phyloP scores from a whole-genome alignment of 2,113 vertebrate genomes.

The Pithys albifrons region DNA sequence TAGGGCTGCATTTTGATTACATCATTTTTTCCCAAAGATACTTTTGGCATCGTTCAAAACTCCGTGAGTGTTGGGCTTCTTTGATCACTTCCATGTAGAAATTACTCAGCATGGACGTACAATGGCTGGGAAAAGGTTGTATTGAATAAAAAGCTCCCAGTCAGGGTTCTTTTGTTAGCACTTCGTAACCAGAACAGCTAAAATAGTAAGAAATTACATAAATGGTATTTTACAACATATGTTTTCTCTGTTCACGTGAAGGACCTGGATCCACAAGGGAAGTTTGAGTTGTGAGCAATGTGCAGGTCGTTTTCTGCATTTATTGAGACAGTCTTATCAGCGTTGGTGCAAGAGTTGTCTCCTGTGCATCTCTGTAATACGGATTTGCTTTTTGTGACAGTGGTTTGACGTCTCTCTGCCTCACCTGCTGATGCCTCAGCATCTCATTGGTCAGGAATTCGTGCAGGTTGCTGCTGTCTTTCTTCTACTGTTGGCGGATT shows the following conservation, averaged over 20 bases:
- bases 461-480: neutral
- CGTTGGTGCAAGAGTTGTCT: fast-evolving
- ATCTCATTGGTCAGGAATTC: neutral
- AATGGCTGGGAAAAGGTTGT: neutral
- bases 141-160: neutral
- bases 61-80: neutral
- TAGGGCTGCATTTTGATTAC: neutral
- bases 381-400: neutral
- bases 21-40: neutral
- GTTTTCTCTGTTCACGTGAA: neutral
- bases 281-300: neutral
- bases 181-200: neutral
- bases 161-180: neutral
- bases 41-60: neutral
- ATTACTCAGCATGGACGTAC: neutral
- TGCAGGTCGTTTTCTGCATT: neutral
- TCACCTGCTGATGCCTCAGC: neutral
- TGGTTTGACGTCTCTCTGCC: neutral
- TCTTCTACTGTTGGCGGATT: neutral
- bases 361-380: neutral
- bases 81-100: neutral
- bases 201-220: neutral
- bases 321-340: neutral
- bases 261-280: neutral
- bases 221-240: neutral